Conservation (phyloP, 2,113 vertebrate species). For the Gracilinanus agilis region DNA sequence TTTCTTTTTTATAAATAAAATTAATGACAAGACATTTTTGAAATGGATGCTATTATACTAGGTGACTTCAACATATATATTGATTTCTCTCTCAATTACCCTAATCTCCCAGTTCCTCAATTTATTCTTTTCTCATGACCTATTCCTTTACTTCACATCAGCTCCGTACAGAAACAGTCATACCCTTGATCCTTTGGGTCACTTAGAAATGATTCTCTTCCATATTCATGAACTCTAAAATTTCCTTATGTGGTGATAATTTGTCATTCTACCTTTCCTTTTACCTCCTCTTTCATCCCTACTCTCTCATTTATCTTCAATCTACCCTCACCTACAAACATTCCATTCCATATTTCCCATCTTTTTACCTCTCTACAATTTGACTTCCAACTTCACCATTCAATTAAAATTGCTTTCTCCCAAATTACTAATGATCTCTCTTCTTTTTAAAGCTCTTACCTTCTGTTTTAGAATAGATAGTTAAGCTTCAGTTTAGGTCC, state of each 20-base stretch:
- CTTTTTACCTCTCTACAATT: neutral
- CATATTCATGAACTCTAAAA: neutral
- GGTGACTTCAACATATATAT: neutral
- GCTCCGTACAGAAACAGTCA: neutral
- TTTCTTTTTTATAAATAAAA: neutral
- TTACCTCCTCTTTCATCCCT: too few species aligned
- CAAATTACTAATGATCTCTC: neutral
- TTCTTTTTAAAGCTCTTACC: too few species aligned
- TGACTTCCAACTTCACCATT: neutral
- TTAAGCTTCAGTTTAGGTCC: too few species aligned
- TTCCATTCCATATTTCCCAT: neutral
- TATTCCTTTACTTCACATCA: neutral
- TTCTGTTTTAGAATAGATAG: too few species aligned
- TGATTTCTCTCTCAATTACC: neutral
- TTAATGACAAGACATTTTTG: neutral
- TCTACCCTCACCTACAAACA: neutral
- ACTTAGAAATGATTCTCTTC: neutral
- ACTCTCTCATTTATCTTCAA: neutral
- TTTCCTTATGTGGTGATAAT: neutral
- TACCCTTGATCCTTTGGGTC: neutral
- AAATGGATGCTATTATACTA: neutral
- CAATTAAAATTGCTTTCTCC: neutral
- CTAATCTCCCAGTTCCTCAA: neutral
- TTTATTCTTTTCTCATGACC: neutral
- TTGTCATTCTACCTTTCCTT: neutral